phyloP scores from a whole-genome alignment of 2,797 vertebrate genomes.

The Aplochiton taeniatus region DNA sequence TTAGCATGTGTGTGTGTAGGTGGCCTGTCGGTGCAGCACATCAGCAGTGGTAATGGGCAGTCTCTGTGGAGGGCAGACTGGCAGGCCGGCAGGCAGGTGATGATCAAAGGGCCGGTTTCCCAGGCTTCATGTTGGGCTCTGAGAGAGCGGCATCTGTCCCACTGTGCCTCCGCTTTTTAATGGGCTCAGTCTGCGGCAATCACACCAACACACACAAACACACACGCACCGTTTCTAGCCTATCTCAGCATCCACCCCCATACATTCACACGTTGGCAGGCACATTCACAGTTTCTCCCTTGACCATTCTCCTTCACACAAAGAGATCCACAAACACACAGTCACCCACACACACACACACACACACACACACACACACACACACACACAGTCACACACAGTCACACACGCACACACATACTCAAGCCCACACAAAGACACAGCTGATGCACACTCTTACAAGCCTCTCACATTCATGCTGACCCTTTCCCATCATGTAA shows the following conservation, averaged over 20 bases:
- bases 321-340: not conserved
- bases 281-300: conserved; percentile 1
- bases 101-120: conserved; percentile 81
- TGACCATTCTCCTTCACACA: conserved; percentile 1
- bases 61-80: conserved; percentile 73
- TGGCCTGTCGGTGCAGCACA: conserved; percentile 71
- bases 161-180: conserved; percentile 72
- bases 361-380: conserved; percentile 22
- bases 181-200: conserved; percentile 56
- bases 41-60: conserved; percentile 68
- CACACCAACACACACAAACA: conserved; percentile 18
- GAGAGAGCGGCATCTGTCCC: conserved; percentile 67
- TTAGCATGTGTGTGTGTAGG: not conserved
- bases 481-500: conserved; percentile 19
- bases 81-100: conserved; percentile 78
- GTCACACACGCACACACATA: conserved; percentile 1
- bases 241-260: conserved; percentile 32
- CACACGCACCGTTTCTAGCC: conserved; percentile 14
- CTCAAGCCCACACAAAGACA: not conserved
- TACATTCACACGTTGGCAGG: not conserved
- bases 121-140: conserved; percentile 73
- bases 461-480: conserved; percentile 19
- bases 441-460: conserved; percentile 9
- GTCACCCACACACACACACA: conserved; percentile 13
- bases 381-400: conserved; percentile 14